These are phyloP conservation scores for Coptotermes formosanus DNA, from an alignment of 1,140 invertebrate species.

Conservation along the genomic window DNA sequence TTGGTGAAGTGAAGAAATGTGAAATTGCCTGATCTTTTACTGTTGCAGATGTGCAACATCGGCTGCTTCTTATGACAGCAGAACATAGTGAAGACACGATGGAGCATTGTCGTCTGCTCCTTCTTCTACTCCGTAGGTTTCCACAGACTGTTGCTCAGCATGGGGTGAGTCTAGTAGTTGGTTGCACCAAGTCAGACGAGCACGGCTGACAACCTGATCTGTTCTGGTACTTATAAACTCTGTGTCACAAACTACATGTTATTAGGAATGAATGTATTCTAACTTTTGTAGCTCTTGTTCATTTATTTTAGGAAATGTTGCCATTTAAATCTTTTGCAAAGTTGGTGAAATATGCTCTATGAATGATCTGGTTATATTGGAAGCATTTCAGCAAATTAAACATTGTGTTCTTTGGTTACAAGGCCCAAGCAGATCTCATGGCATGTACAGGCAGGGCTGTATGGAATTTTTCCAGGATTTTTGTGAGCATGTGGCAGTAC, in stretches of 20 bases:
- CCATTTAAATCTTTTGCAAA: too few species aligned
- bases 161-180: slow-evolving; percentile 55
- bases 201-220: not conserved
- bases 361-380: too few species aligned
- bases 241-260: slow-evolving; percentile 19
- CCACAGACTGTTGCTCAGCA: slow-evolving; percentile 73
- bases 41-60: slow-evolving; percentile 70
- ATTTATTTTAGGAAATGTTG: too few species aligned
- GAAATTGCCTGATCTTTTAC: not conserved
- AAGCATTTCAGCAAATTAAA: too few species aligned
- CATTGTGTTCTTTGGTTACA: too few species aligned
- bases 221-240: not conserved
- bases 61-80: slow-evolving; percentile 73
- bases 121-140: slow-evolving; percentile 76
- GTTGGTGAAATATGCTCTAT: too few species aligned
- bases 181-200: not conserved
- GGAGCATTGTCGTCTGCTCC: slow-evolving; percentile 78
- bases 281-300: not conserved
- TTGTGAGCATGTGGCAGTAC: too few species aligned
- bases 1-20: too few species aligned
- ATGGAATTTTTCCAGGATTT: too few species aligned
- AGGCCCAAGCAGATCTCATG: too few species aligned
- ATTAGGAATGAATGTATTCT: not conserved
- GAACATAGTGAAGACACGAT: slow-evolving; percentile 84
- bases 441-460: too few species aligned